Evolutionary conservation across 2,797 vertebrate species (phyloP).

Genomic region (Hippocampus kuda): DNA sequence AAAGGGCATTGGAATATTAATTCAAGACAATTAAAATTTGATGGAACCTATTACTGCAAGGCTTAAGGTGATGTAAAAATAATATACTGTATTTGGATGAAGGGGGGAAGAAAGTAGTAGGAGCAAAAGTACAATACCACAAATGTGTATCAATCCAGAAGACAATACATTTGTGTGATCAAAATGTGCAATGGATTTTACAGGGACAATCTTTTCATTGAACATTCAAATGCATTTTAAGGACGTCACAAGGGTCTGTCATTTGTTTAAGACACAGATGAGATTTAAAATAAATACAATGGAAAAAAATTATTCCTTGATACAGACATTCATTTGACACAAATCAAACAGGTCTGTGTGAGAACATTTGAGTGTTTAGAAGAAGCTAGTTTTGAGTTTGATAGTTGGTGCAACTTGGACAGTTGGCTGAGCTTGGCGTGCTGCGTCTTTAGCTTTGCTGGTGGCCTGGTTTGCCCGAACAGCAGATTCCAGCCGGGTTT

Average conservation of each 20-base stretch:
- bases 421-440: conserved; percentile 77
- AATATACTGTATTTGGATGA: background rate
- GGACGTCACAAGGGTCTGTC: conserved; percentile 11
- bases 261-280: conserved; percentile 24
- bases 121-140: conserved; percentile 18
- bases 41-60: background rate
- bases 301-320: conserved; percentile 21
- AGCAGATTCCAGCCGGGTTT: conserved; percentile 87
- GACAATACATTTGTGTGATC: conserved; percentile 41
- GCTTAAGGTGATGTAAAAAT: conserved; percentile 9
- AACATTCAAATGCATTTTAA: conserved; percentile 44
- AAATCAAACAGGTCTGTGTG: conserved; percentile 17
- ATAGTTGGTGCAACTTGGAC: conserved; percentile 90
- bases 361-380: conserved; percentile 57
- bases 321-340: conserved; percentile 17
- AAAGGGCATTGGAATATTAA: background rate
- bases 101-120: background rate
- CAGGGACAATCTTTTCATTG: conserved; percentile 27
- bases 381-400: conserved; percentile 98
- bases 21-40: background rate
- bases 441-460: conserved; percentile 82
- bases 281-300: conserved; percentile 50
- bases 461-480: conserved; percentile 90
- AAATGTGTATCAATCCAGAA: conserved; percentile 26
- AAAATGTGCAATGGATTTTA: conserved; percentile 27